Percentiles rank a stretch among this genome's conserved stretches.
Conservation (phyloP, 2,113 vertebrate species). For the Lonchura striata region DNA sequence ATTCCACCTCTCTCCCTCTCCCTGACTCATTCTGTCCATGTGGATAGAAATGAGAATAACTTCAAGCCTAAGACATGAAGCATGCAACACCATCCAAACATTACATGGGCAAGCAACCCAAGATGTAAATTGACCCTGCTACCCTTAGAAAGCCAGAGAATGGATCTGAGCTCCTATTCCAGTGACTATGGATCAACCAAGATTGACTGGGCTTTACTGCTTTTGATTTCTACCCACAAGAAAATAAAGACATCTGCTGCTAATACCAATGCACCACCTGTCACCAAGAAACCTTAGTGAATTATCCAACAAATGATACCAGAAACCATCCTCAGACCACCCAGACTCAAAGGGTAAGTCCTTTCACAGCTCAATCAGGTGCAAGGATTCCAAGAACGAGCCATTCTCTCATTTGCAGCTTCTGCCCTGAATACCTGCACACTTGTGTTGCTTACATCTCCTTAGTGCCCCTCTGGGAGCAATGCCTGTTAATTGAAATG, state of each 20-base stretch:
- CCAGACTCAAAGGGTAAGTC: not conserved
- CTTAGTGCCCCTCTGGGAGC: slow-evolving; percentile 63
- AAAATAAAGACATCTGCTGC: not conserved
- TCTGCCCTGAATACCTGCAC: slow-evolving; percentile 1
- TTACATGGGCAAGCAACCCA: not conserved
- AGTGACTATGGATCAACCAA: not conserved
- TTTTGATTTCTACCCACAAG: not conserved
- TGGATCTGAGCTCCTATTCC: not conserved
- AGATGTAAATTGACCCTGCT: not conserved
- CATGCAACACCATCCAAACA: not conserved
- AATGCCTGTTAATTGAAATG: slow-evolving; percentile 63
- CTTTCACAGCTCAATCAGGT: not conserved
- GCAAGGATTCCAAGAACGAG: not conserved
- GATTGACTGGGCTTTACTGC: not conserved
- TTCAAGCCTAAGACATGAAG: not conserved
- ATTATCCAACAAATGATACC: not conserved
- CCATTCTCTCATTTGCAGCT: not conserved
- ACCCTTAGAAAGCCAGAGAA: not conserved
- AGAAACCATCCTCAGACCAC: not conserved
- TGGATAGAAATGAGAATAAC: not conserved
- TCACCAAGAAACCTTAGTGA: not conserved
- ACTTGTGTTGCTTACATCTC: slow-evolving; percentile 15
- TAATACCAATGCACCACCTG: not conserved
- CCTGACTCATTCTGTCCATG: not conserved
- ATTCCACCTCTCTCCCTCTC: not conserved